Evolutionary conservation across 2,113 vertebrate species (phyloP).

Genomic region (Raphicerus campestris): DNA sequence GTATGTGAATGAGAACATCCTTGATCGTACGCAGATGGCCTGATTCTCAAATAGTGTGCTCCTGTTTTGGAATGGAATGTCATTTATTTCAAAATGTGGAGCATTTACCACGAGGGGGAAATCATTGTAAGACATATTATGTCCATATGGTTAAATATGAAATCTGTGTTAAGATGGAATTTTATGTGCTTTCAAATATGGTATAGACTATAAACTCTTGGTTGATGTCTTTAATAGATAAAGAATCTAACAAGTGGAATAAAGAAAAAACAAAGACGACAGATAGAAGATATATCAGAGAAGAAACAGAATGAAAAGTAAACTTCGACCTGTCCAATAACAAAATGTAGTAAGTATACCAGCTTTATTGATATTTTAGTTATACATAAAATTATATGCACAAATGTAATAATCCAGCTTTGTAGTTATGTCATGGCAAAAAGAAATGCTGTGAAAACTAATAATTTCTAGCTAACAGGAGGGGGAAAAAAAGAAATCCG

Average conservation of each 20-base stretch:
- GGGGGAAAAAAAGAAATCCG: background rate
- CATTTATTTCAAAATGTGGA: background rate
- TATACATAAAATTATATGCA: background rate
- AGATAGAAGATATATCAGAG: background rate
- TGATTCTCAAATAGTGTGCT: background rate
- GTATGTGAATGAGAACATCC: background rate
- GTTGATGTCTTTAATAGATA: background rate
- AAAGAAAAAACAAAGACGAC: background rate
- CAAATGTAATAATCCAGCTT: background rate
- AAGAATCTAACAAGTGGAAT: background rate
- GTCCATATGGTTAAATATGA: background rate
- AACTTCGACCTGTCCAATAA: background rate
- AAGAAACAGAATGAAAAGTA: background rate
- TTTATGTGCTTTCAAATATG: background rate
- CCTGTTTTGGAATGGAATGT: background rate
- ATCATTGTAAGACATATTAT: background rate
- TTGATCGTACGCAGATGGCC: background rate
- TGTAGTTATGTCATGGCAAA: background rate
- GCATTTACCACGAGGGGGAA: background rate
- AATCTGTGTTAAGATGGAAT: background rate
- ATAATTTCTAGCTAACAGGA: background rate
- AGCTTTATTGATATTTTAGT: background rate
- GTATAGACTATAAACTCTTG: background rate
- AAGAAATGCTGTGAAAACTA: background rate
- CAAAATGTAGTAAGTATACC: background rate